Percentiles rank a stretch among this genome's conserved stretches.
Evolutionary conservation across 2,113 vertebrate species (phyloP).

Genomic region (Salvelinus alpinus): DNA sequence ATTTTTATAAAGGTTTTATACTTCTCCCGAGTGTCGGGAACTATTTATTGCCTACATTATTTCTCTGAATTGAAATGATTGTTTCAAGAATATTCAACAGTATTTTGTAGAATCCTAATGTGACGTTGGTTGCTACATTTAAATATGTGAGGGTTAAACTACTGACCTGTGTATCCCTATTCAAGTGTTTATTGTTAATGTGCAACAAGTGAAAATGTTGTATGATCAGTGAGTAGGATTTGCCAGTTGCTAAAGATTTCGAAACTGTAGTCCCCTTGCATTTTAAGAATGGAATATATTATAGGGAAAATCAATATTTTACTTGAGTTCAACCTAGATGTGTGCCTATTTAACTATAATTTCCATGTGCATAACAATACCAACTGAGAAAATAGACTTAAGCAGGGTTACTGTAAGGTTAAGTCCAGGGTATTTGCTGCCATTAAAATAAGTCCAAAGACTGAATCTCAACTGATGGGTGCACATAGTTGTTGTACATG

Average conservation of each 20-base stretch:
- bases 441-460: conserved; percentile 2
- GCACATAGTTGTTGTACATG: neutral
- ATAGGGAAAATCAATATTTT: neutral
- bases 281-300: neutral
- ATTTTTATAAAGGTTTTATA: conserved; percentile 99
- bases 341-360: neutral
- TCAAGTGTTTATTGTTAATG: conserved; percentile 41
- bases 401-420: neutral
- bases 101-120: conserved; percentile 90
- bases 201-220: conserved; percentile 31
- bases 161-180: conserved; percentile 67
- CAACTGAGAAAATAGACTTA: neutral
- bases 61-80: conserved; percentile 81
- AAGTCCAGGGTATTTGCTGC: neutral
- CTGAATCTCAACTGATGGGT: neutral
- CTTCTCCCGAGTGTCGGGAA: conserved; percentile 85
- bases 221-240: conserved; percentile 39
- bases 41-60: conserved; percentile 98
- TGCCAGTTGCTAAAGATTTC: conserved; percentile 39
- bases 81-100: conserved; percentile 69
- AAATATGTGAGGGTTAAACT: conserved; percentile 30
- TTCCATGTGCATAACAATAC: too few species aligned
- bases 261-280: neutral
- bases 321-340: neutral
- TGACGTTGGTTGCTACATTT: conserved; percentile 78